Evolutionary conservation across 2,113 vertebrate genomes (phyloP).

Genomic region (Solea senegalensis): DNA sequence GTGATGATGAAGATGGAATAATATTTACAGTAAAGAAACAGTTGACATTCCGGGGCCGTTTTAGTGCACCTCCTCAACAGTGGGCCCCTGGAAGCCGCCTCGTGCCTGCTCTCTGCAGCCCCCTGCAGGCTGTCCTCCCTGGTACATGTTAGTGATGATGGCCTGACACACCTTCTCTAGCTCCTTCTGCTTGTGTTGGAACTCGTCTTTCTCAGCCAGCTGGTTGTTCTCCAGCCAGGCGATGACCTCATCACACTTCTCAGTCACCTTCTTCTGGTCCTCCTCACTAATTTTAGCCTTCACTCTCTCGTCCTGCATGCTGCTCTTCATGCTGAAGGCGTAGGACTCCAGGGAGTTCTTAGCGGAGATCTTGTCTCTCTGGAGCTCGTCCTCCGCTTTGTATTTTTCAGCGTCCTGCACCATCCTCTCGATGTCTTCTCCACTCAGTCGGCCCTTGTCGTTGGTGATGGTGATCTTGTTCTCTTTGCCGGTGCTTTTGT

Average conservation of each 20-base stretch:
- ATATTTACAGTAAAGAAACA: too few relatives aligned
- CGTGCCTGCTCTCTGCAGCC: constrained; percentile 12
- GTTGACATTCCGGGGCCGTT: background rate
- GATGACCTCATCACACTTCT: constrained; percentile 52
- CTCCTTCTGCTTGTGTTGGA: constrained; percentile 56
- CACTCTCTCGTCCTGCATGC: constrained; percentile 50
- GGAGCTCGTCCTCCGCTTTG: constrained; percentile 55
- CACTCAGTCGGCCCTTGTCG: constrained; percentile 65
- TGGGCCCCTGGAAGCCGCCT: constrained; percentile 48
- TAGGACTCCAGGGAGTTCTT: constrained; percentile 69
- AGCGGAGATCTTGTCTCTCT: constrained; percentile 53
- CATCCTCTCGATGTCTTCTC: constrained; percentile 69
- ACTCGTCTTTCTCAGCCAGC: constrained; percentile 64
- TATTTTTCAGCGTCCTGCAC: constrained; percentile 60
- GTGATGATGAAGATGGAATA: too few relatives aligned
- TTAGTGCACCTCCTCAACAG: constrained; percentile 62
- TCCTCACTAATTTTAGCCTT: constrained; percentile 49
- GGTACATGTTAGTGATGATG: background rate
- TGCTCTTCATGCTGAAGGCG: constrained; percentile 61
- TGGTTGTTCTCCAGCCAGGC: constrained; percentile 66
- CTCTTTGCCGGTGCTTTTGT: constrained; percentile 62
- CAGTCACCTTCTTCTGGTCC: constrained; percentile 46
- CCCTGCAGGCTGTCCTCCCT: constrained; percentile 11
- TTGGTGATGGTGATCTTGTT: constrained; percentile 28
- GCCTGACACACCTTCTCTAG: constrained; percentile 54